Evolutionary conservation across 2,797 vertebrate species (phyloP), one percentile per base, ranked within the genome.

Genomic region (Acomys russatus): DNA sequence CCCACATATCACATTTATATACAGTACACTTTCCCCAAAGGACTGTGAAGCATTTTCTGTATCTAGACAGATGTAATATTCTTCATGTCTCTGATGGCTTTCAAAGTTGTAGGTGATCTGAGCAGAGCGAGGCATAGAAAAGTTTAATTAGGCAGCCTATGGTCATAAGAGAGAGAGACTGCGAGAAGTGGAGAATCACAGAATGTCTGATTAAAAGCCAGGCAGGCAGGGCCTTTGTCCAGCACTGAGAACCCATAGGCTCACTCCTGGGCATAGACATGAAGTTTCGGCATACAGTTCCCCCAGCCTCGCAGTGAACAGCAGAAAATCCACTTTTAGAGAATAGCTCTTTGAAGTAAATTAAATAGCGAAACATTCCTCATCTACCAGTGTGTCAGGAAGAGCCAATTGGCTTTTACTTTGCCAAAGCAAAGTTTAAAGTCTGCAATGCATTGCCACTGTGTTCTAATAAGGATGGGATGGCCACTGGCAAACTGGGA

Each of bases 1-100:
- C 78, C 38, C 90, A 83, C 35, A 88, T 49, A 85, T 93, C 89
- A 96, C 92, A 96, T 95, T 90, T 97, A 94, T 92, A 89, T 28
- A 96, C 8, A 78, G 74, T 94, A 33, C 17, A 20, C 73, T 88
- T 94, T 56, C 63, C 64, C 64, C 33, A 73, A 89, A 93, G 86
- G 93, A 91, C 61, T 77, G 2, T 82, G 88, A 90, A 85, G 80
- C 74, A 35, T n/a, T 80, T 83, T 68, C 71, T 66, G 87, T 91
- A 22, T 73, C 38, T 68, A 87, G 86, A 90, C 63, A 93, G 90
- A 54, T 73, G 30, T 78, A 73, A 86, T 95, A 88, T 87, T 95
- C 78, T 68, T 49, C 49, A 78, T 3, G 33, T 83, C 73, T 93
- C 95, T 68, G 73, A 93, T 86, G 92, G 80, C 90, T 97, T 96